Conservation (phyloP, 2,797 vertebrate species). For the Eutrigla gurnardus region DNA sequence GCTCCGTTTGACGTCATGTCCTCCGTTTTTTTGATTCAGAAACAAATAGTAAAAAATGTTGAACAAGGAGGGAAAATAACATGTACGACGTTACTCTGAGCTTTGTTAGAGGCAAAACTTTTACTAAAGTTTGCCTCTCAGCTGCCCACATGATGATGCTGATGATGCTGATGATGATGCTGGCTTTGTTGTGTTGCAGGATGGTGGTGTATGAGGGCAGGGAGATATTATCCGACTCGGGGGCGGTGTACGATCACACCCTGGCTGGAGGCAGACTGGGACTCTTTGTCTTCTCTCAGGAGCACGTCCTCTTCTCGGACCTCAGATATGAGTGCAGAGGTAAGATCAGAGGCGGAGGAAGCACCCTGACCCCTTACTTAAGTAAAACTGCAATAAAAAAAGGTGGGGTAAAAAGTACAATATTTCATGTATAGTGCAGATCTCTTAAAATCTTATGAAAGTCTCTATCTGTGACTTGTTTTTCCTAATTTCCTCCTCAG, state of each 20-base stretch:
- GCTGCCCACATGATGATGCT: too few species aligned
- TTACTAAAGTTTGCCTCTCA: not conserved
- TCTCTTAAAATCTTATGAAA: not conserved
- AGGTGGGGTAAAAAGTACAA: not conserved
- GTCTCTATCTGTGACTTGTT: conserved; percentile 24
- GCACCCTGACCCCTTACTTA: not conserved
- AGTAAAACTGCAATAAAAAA: not conserved
- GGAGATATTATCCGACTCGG: conserved; percentile 94
- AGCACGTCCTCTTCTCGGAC: conserved; percentile 96
- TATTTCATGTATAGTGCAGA: not conserved
- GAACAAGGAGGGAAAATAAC: not conserved
- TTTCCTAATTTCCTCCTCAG: conserved; percentile 71
- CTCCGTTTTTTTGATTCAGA: not conserved
- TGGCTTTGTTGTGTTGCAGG: conserved; percentile 73
- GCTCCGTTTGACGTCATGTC: conserved; percentile 42
- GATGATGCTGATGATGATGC: too few species aligned
- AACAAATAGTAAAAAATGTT: not conserved
- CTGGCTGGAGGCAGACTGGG: conserved; percentile 94
- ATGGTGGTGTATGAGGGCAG: conserved; percentile 96
- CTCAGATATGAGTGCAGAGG: conserved; percentile 98
- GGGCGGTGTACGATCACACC: conserved; percentile 93
- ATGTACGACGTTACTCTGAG: not conserved
- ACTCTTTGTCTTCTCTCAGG: conserved; percentile 98
- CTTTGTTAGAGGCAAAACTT: too few species aligned
- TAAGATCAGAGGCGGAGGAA: conserved; percentile 70